phyloP scores from a whole-genome alignment of 2,113 vertebrate genomes.

The Pipra filicauda region DNA sequence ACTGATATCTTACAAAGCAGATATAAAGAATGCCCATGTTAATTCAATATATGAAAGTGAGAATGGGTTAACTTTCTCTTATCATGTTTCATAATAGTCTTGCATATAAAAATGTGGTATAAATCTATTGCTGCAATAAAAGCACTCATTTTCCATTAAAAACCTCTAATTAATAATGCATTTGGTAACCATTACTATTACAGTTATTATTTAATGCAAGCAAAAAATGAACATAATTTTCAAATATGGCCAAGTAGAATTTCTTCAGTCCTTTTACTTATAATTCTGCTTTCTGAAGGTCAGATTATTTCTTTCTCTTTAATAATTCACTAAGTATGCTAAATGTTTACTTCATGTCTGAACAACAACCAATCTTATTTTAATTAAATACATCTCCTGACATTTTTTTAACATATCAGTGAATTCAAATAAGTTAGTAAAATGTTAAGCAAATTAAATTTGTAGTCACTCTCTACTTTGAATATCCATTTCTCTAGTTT shows the following conservation, averaged over 20 bases:
- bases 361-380: slow-evolving; percentile 55
- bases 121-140: slow-evolving; percentile 15
- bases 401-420: slow-evolving; percentile 70
- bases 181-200: slow-evolving; percentile 12
- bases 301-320: slow-evolving; percentile 56
- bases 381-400: slow-evolving; percentile 75
- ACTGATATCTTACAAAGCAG: slow-evolving; percentile 31
- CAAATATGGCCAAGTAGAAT: background rate
- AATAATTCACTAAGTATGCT: slow-evolving; percentile 51
- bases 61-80: slow-evolving; percentile 36
- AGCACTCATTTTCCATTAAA: background rate
- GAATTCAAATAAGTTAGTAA: slow-evolving; percentile 84
- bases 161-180: slow-evolving; percentile 22
- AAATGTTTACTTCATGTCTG: slow-evolving; percentile 65
- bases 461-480: slow-evolving; percentile 76
- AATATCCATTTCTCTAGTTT: slow-evolving; percentile 84
- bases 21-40: background rate
- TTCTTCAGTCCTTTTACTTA: slow-evolving; percentile 1
- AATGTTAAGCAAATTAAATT: slow-evolving; percentile 86
- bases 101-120: background rate
- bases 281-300: slow-evolving; percentile 30
- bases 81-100: background rate
- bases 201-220: slow-evolving; percentile 30
- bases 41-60: background rate
- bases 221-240: slow-evolving; percentile 26